Percentiles rank a stretch among this genome's conserved stretches.
Evolutionary conservation across 2,888 invertebrate genomes (phyloP).

Genomic region (Dyspetes luteomarginatus): DNA sequence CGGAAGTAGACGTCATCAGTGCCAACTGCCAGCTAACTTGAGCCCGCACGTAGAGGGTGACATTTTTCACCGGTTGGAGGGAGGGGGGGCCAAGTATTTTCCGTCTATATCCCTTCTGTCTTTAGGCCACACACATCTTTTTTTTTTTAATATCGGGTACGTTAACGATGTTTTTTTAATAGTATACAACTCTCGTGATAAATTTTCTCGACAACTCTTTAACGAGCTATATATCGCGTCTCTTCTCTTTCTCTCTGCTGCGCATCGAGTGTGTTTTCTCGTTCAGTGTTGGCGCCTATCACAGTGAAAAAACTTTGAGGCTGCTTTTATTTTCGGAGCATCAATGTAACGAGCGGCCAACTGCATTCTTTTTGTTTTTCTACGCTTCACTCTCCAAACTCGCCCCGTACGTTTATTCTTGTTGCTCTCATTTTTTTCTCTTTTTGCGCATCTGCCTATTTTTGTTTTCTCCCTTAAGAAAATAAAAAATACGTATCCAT

Average conservation of each 20-base stretch:
- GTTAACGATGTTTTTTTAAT: conserved; percentile 68
- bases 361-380: background rate
- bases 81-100: conserved; percentile 75
- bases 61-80: conserved; percentile 71
- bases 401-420: background rate
- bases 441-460: background rate
- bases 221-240: no score
- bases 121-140: conserved; percentile 37
- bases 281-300: conserved; percentile 28
- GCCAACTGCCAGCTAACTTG: conserved; percentile 80
- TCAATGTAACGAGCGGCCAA: conserved; percentile 41
- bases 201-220: no score
- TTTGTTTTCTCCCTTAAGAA: conserved; percentile 1
- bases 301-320: conserved; percentile 34
- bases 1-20: conserved; percentile 83
- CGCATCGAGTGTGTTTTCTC: conserved; percentile 17
- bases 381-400: background rate
- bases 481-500: background rate
- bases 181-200: no score
- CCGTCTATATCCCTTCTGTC: conserved; percentile 66
- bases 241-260: conserved; percentile 63
- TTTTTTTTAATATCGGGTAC: conserved; percentile 73
- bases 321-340: conserved; percentile 66
- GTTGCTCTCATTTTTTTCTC: background rate
- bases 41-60: conserved; percentile 73